phyloP scores from a whole-genome alignment of 2,113 vertebrate genomes.

The Pseudonaja textilis region DNA sequence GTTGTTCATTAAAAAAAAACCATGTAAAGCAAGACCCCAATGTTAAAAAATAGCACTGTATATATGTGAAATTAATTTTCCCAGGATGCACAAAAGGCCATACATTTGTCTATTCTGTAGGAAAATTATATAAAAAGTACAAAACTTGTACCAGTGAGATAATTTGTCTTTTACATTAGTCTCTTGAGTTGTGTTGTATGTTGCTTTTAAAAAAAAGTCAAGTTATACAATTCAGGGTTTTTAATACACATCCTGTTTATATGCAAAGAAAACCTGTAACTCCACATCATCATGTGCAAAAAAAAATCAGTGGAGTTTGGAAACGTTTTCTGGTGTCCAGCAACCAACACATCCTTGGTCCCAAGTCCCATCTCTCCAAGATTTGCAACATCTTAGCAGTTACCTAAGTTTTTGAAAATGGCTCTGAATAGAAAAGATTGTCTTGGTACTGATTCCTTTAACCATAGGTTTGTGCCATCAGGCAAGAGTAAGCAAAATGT shows the following conservation, averaged over 20 bases:
- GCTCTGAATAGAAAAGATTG: background rate
- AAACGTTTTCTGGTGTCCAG: background rate
- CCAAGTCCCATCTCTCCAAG: background rate
- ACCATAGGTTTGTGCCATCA: background rate
- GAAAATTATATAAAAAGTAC: background rate
- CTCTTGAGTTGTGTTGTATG: background rate
- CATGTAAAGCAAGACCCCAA: background rate
- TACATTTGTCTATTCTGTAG: background rate
- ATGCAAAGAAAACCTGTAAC: background rate
- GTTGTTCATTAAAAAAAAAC: background rate
- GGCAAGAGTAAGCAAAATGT: background rate
- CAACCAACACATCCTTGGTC: background rate
- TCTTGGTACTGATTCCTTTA: background rate
- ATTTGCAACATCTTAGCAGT: background rate
- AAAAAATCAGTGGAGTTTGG: background rate
- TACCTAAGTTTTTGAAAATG: background rate
- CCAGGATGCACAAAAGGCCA: background rate
- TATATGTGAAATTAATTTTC: background rate
- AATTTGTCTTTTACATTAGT: background rate
- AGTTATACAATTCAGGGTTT: background rate
- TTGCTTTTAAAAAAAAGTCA: no score
- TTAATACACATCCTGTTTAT: background rate
- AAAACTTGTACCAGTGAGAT: background rate
- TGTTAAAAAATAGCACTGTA: background rate
- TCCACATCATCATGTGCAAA: background rate